Evolutionary conservation across 1,140 invertebrate species (phyloP).

Genomic region (Drosophila nigrodunni): DNA sequence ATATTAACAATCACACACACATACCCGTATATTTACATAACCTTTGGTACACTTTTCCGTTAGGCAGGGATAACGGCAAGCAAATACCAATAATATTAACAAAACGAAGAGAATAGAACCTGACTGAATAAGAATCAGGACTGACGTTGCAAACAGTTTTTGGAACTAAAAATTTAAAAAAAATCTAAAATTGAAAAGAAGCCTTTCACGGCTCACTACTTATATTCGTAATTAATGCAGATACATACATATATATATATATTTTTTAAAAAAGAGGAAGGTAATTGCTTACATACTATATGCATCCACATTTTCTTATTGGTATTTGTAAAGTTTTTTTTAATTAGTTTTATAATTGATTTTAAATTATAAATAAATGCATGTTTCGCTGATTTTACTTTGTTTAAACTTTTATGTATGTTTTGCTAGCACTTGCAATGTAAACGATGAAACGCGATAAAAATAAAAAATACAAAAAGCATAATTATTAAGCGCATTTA

Average conservation of each 20-base stretch:
- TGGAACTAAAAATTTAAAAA: conserved; percentile 52
- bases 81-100: conserved; percentile 3
- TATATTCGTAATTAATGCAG: conserved; percentile 40
- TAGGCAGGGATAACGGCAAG: conserved; percentile 18
- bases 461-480: conserved; percentile 11
- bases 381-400: conserved; percentile 53
- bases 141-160: conserved; percentile 36
- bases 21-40: conserved; percentile 6
- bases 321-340: conserved; percentile 55
- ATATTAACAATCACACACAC: conserved; percentile 33
- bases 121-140: neutral
- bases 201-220: conserved; percentile 52
- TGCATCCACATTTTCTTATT: conserved; percentile 39
- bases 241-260: conserved; percentile 22
- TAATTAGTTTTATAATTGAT: conserved; percentile 65
- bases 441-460: conserved; percentile 41
- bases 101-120: conserved; percentile 19
- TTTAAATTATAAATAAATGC: conserved; percentile 51
- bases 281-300: conserved; percentile 20
- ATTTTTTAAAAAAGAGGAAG: conserved; percentile 46
- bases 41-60: conserved; percentile 24
- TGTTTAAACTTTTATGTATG: conserved; percentile 44
- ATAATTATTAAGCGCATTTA: conserved; percentile 64
- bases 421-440: conserved; percentile 48
- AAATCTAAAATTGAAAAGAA: no score